Evolutionary conservation across 2,113 vertebrate species (phyloP), one percentile per base, ranked within the genome.

Genomic region (Fregata magnificens): DNA sequence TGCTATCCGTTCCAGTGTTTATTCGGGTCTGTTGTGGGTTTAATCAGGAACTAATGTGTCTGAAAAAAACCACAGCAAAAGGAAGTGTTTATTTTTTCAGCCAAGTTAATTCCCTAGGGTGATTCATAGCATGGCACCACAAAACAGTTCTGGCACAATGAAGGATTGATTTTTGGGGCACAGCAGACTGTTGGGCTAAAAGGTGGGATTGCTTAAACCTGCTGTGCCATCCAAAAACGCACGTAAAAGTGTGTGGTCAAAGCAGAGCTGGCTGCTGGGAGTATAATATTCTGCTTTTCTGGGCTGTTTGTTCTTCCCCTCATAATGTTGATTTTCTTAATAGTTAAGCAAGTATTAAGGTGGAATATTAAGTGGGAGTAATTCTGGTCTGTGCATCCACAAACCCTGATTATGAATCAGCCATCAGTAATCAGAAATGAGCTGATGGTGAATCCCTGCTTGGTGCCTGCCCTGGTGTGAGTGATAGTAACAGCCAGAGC

Each of bases 401-500:
- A 69, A 62, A 24, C 12, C 11, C 53, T 17, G 28, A 5, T 56
- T n/a, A 31, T 47, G 47, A 74, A 42, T 71, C 31, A 24, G 26
- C 36, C 16, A 3, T 63, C 24, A 32, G 26, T 59, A 65, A 47
- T 77, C 29, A 69, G 49, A 44, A 91, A 49, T 29, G 55, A 77
- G 45, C 65, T 40, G 81, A 6, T 2, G 7, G 50, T 38, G 53
- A 61, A 44, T 76, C 49, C 16, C 12, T 76, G 28, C 78, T 83
- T 0, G 0, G 32, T 65, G 36, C n/a, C 38, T 6, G 7, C 15
- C 3, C 11, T 50, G 38, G 9, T 4, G 3, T 5, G 63, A 77
- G 26, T 4, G 19, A n/a, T 29, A 16, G 50, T 36, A 24, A 59
- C 59, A 91, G 49, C 69, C 50, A 44, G 70, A 74, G 56, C 36